phyloP scores from a whole-genome alignment of 2,888 invertebrate species.

The Teleogryllus oceanicus region DNA sequence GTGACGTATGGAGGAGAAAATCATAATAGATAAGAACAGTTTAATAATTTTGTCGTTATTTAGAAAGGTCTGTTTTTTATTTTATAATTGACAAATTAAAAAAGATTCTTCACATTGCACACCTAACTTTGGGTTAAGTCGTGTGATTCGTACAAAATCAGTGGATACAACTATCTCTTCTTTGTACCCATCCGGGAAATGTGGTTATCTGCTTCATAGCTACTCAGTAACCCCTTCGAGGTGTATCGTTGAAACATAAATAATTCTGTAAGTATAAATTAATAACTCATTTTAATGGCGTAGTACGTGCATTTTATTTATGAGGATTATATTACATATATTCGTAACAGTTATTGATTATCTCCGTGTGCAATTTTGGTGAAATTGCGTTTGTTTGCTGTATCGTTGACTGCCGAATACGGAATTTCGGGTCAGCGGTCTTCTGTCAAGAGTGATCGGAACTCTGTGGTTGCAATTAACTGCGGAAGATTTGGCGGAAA shows the following conservation, averaged over 20 bases:
- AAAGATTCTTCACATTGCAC: too few relatives aligned
- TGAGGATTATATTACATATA: slow-evolving; percentile 18
- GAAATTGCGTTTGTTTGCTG: neutral
- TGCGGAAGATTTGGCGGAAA: neutral
- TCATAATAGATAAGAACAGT: too few relatives aligned
- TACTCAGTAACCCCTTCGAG: too few relatives aligned
- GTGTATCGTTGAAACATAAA: neutral
- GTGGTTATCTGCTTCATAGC: too few relatives aligned
- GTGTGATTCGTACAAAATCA: too few relatives aligned
- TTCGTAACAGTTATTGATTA: slow-evolving; percentile 11
- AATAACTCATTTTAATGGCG: slow-evolving; percentile 10
- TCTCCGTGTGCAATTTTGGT: neutral
- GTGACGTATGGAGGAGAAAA: too few relatives aligned
- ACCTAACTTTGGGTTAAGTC: too few relatives aligned
- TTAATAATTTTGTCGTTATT: too few relatives aligned
- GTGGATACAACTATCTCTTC: too few relatives aligned
- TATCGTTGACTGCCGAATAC: neutral
- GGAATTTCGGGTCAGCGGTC: neutral
- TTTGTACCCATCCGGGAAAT: too few relatives aligned
- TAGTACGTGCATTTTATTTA: neutral
- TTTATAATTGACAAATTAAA: too few relatives aligned
- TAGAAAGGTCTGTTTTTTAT: too few relatives aligned
- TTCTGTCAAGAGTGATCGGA: neutral
- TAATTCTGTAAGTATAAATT: slow-evolving; percentile 18
- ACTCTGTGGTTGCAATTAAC: neutral